Evolutionary conservation across 2,888 invertebrate species (phyloP), one percentile per base, ranked within the genome.

Genomic region (Luperina nickerlii): DNA sequence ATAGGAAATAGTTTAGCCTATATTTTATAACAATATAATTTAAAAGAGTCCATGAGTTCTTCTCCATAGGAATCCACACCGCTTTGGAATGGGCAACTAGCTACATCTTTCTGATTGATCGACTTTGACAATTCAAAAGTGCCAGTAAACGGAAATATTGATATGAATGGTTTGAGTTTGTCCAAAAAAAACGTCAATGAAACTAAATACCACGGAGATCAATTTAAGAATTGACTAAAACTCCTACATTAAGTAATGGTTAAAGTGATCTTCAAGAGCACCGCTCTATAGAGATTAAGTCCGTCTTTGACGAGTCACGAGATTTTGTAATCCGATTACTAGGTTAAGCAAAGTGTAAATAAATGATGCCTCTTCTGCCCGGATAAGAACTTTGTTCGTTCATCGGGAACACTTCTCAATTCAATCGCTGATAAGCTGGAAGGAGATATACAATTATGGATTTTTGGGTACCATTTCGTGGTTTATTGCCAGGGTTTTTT

Each of bases 311-410:
- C 15, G 24, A 82, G 32, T 54, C 67, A 62, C n/a, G 51, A 67
- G 82, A 75, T 68, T 67, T 54, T 2, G 62, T 76, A 68, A 82
- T 80, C 51, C 79, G 82, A 76, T 80, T 80, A 80, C 60, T 75
- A 82, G 54, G 67, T 32, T 82, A 67, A 82, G 82, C 60, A 67
- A 82, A 42, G 51, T 82, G 66, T 76, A 54, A 79, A 75, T 75
- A 32, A 80, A 45, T 54, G 51, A 82, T 76, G 67, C 66, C 15
- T 80, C 18, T 32, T 24, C 24, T 75, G 45, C 8, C 13, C 13
- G 67, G 82, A 80, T 82, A 67, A 82, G 32, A 6, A 38, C 27
- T 45, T 24, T 45, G 32, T 45, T 4, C 38, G 27, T 48, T 48
- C 20, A 45, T 80, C 51, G 42, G 13, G 18, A 24, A 75, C 27